Evolutionary conservation across 2,113 vertebrate genomes (phyloP).

Genomic region (Cephalopterus ornatus): DNA sequence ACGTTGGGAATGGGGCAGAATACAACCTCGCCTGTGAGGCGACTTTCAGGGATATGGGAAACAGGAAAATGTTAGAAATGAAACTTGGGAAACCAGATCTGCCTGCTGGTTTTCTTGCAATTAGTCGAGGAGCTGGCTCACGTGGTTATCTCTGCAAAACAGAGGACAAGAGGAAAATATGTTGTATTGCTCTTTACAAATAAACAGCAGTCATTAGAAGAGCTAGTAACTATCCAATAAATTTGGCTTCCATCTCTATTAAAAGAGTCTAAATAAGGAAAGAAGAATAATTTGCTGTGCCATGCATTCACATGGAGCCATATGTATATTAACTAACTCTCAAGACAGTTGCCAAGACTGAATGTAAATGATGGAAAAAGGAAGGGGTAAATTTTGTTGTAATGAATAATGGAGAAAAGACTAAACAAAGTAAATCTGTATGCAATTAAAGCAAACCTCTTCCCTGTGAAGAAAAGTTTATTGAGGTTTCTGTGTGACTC

Average conservation of each 20-base stretch:
- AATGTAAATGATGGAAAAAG: neutral
- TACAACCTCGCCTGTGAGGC: neutral
- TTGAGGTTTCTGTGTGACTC: conserved; percentile 6
- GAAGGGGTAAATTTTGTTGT: neutral
- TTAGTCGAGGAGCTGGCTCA: neutral
- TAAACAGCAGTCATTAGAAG: neutral
- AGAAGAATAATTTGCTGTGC: conserved; percentile 3
- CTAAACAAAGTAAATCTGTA: conserved; percentile 9
- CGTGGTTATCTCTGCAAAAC: neutral
- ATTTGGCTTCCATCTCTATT: neutral
- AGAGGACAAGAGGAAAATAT: neutral
- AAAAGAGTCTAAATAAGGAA: neutral
- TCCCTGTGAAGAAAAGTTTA: neutral
- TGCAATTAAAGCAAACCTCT: neutral
- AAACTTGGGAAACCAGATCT: neutral
- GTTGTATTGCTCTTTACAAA: neutral
- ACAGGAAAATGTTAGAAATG: neutral
- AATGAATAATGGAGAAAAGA: neutral
- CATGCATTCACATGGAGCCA: neutral
- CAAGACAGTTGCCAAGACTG: neutral
- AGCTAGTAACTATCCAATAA: neutral
- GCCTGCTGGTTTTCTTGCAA: neutral
- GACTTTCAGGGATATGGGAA: neutral
- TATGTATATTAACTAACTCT: neutral
- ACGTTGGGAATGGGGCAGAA: neutral